Conservation (phyloP, 1,140 invertebrate species). For the Diploscapter pachys region DNA sequence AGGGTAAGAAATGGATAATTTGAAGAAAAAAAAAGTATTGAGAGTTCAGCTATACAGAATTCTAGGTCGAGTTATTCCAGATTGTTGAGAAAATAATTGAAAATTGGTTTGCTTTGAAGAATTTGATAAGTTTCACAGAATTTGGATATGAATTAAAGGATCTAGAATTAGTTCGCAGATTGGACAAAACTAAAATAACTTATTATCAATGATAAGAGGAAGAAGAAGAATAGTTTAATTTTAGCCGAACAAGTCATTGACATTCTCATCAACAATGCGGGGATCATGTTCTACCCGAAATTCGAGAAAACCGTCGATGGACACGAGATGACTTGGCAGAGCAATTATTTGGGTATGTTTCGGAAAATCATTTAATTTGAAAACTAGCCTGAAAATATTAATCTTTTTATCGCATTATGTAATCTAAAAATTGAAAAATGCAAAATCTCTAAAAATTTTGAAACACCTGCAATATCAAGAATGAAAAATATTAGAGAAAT, state of each 20-base stretch:
- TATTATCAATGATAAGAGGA: background rate
- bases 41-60: slow-evolving; percentile 5
- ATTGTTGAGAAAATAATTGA: too few relatives aligned
- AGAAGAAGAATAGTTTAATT: background rate
- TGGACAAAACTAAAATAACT: background rate
- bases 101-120: too few relatives aligned
- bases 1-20: slow-evolving; percentile 1
- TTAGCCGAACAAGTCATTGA: slow-evolving; percentile 17
- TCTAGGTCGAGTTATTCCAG: too few relatives aligned
- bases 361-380: too few relatives aligned
- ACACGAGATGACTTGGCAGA: slow-evolving; percentile 42
- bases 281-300: slow-evolving; percentile 42
- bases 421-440: too few relatives aligned
- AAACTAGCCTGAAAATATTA: too few relatives aligned
- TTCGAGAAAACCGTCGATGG: slow-evolving; percentile 37
- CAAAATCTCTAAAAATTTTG: too few relatives aligned
- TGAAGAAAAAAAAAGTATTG: background rate
- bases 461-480: too few relatives aligned
- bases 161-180: background rate
- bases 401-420: too few relatives aligned
- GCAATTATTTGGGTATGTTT: slow-evolving; percentile 32
- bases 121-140: too few relatives aligned
- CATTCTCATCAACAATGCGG: slow-evolving; percentile 41
- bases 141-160: too few relatives aligned
- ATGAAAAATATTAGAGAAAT: too few relatives aligned